Evolutionary conservation across 2,113 vertebrate genomes (phyloP).

Genomic region (Elephas maximus): DNA sequence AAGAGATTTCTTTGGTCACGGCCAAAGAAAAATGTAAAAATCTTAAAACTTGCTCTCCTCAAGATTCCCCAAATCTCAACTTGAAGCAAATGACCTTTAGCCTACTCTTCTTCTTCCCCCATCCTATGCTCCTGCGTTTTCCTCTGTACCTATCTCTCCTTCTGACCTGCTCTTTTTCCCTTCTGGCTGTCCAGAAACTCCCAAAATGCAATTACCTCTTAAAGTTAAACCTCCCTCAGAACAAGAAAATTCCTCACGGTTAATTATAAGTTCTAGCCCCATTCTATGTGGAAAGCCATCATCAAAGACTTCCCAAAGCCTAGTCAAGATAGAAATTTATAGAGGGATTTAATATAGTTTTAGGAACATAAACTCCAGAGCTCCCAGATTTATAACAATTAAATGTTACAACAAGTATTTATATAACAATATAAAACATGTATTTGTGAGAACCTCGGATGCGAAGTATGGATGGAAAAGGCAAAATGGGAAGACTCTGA

Average conservation of each 20-base stretch:
- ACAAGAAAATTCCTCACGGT: background rate
- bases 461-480: background rate
- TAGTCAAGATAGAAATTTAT: background rate
- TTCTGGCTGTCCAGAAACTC: background rate
- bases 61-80: background rate
- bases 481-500: background rate
- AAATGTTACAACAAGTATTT: background rate
- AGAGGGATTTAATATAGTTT: background rate
- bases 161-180: background rate
- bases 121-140: background rate
- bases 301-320: background rate
- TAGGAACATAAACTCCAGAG: conserved; percentile 1
- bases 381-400: background rate
- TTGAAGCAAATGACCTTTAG: background rate
- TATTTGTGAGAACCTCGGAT: background rate
- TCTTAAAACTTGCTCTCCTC: background rate
- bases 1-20: background rate
- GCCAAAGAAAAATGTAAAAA: conserved; percentile 3
- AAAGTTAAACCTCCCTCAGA: background rate
- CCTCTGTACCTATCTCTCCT: background rate
- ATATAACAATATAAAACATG: background rate
- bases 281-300: background rate
- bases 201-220: conserved; percentile 3
- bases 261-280: background rate
- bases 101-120: background rate